Evolutionary conservation across 1,140 invertebrate genomes (phyloP), one percentile per base, ranked within the genome.

Genomic region (Eueides isabella): DNA sequence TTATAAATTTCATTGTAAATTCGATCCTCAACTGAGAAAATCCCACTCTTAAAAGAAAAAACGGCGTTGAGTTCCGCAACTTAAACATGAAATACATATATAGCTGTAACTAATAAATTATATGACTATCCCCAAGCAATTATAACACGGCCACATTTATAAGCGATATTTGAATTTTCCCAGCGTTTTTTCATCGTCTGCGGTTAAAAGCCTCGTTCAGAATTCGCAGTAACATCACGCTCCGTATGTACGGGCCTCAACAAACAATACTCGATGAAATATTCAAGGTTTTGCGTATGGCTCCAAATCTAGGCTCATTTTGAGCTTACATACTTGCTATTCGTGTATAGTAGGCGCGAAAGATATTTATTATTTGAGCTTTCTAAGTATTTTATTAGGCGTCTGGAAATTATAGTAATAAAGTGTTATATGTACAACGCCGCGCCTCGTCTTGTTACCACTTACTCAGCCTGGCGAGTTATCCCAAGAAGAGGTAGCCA

Each of bases 201-300:
- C 48, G 48, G 23, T n/a, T 55, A 23, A 55, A 63, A 14, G 61
- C 30, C 30, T 63, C 30, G 11, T 63, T 30, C 61, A 30, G 16
- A 29, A 31, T 63, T 63, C 61, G 30, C 30, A 63, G 61, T 63
- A 31, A 31, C 2, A 63, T 63, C 29, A 63, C 61, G 61, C 26
- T 9, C 61, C 61, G 61, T 30, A 63, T 9, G 30, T 30, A 63
- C 61, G 61, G 12, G 29, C 61, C 61, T 63, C 30, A 29, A 63
- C 61, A 63, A 63, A 63, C 48, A 55, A 55, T n/a, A 31, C 61
- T n/a, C 28, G 61, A 63, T 63, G 30, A 63, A 63, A 63, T 63
- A 63, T 63, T 63, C 61, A 63, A 55, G 26, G 61, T 31, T 63
- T 63, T 12, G 26, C 29, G 14, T 55, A 23, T 55, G 48, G 19